Evolutionary conservation across 2,888 invertebrate genomes (phyloP), one percentile per base, ranked within the genome.

Genomic region (Nebria brevicollis): DNA sequence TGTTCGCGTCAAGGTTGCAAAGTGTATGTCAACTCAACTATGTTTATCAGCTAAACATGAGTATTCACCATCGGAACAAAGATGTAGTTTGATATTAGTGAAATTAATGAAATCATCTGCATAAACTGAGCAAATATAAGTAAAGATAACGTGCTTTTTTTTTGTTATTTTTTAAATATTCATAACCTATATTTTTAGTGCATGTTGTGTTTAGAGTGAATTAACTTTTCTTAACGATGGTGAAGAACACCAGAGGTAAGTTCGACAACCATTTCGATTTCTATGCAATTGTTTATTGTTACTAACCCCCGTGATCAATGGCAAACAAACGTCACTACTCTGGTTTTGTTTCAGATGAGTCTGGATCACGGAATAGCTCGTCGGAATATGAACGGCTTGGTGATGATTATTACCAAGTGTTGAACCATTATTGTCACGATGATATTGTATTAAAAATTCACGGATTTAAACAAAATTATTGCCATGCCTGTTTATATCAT

Each of bases 361-460:
- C 90, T 90, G 86, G 91, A 90, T 34, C 34, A 34, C 34, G 34
- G 34, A 34, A 34, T 34, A 34, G 34, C 1, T 34, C 34, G 34
- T 34, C 34, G 5, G 34, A 34, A 86, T 92, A 92, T 86, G 91
- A 92, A 89, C 90, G 90, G 86, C 91, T 92, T 84, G 91, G 90
- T 74, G 91, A 91, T 86, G 87, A 89, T 75, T 90, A 90, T 84
- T 90, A 90, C 89, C 92, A 92, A 86, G 87, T 89, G 73, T 87
- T 92, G 86, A 90, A 90, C 84, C 91, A 89, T 86, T 85, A 85
- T 65, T 84, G 85, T 54, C 89, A 89, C 84, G 87, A 87, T 79
- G 89, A 90, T 81, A 90, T 83, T 15, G 77, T 83, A 77, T 85
- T 91, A 83, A 91, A 89, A 85, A 91, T 92, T 84, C 89, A 89